Evolutionary conservation across 2,113 vertebrate species (phyloP).

Genomic region (Thunnus thynnus): DNA sequence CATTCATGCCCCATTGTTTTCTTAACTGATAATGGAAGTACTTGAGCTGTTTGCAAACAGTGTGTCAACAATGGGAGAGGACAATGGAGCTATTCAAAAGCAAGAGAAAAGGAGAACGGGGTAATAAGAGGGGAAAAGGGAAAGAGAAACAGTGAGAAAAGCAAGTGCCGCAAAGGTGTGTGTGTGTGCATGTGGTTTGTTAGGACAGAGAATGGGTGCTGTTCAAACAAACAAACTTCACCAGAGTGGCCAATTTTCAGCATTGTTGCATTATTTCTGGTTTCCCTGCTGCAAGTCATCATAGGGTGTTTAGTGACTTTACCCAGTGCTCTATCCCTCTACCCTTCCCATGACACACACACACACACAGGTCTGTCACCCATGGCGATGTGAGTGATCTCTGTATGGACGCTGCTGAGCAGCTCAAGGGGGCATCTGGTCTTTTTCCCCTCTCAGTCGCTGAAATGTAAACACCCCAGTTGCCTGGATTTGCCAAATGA

Average conservation of each 20-base stretch:
- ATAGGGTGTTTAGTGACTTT: conserved; percentile 76
- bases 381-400: conserved; percentile 79
- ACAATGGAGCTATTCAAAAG: conserved; percentile 64
- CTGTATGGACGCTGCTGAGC: conserved; percentile 73
- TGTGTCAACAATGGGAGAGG: conserved; percentile 41
- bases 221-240: conserved; percentile 53
- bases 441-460: conserved; percentile 81
- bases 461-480: conserved; percentile 85
- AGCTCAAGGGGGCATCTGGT: conserved; percentile 80
- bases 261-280: conserved; percentile 65
- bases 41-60: conserved; percentile 69
- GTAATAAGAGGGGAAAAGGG: conserved; percentile 17
- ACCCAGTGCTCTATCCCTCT: conserved; percentile 40
- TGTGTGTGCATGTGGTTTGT: conserved; percentile 17
- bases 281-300: conserved; percentile 58
- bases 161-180: background rate
- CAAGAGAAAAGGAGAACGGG: conserved; percentile 24
- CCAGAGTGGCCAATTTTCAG: conserved; percentile 55
- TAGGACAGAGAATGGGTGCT: conserved; percentile 15
- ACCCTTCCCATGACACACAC: conserved; percentile 16
- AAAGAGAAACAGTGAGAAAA: conserved; percentile 19
- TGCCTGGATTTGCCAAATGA: conserved; percentile 82
- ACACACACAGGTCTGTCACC: conserved; percentile 73
- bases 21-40: conserved; percentile 65
- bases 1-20: conserved; percentile 58